Conservation (phyloP, 2,888 invertebrate genomes). For the Leucophora obtusa region DNA sequence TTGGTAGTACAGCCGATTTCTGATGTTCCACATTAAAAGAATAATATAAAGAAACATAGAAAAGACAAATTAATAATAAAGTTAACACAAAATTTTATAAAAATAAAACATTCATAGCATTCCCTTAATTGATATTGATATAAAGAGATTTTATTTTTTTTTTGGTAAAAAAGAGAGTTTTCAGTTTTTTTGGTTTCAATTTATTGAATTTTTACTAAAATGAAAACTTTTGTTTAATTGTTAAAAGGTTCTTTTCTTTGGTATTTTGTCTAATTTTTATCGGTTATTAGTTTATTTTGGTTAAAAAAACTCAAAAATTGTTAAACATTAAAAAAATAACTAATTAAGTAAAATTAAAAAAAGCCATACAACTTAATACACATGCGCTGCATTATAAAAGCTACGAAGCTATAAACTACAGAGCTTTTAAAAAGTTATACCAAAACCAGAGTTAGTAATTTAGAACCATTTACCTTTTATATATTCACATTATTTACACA, state of each 20-base stretch:
- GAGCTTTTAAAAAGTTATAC: conserved; percentile 3
- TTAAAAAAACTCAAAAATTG: conserved; percentile 36
- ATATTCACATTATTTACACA: conserved; percentile 57
- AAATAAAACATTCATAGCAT: conserved; percentile 54
- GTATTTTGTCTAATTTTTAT: conserved; percentile 23
- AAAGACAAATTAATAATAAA: conserved; percentile 21
- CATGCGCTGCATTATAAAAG: conserved; percentile 55
- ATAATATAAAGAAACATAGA: conserved; percentile 27
- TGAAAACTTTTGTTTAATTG: conserved; percentile 35
- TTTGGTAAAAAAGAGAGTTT: conserved; percentile 56
- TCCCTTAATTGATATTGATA: conserved; percentile 36
- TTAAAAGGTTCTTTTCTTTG: conserved; percentile 22
- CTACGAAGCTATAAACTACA: conserved; percentile 41
- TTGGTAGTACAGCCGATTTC: conserved; percentile 89
- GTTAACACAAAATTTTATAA: conserved; percentile 9
- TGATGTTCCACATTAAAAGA: conserved; percentile 74
- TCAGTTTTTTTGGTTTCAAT: conserved; percentile 42
- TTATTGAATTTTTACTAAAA: conserved; percentile 52
- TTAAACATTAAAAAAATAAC: conserved; percentile 12
- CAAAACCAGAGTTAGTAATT: conserved; percentile 48
- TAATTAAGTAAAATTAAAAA: no score
- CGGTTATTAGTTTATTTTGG: conserved; percentile 36
- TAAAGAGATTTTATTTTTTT: conserved; percentile 44
- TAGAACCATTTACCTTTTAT: conserved; percentile 29
- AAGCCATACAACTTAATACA: conserved; percentile 59